These are phyloP conservation scores for Platyscapa corneri DNA, from an alignment of 1,140 invertebrate species.

Conservation along the genomic window DNA sequence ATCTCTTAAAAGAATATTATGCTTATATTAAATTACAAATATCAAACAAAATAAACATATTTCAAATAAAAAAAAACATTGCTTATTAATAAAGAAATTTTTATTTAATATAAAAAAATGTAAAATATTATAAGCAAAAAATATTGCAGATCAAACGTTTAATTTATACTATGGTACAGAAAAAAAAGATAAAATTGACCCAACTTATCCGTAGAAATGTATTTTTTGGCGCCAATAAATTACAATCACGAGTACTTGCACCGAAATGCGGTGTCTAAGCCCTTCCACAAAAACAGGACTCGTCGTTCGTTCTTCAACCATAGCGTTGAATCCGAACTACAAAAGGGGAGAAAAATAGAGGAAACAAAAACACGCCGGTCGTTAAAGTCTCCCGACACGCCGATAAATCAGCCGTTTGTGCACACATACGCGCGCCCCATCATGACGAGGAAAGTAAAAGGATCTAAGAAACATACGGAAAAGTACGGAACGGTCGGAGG, in stretches of 20 bases:
- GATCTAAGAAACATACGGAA: constrained; percentile 18
- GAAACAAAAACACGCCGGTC: constrained; percentile 4
- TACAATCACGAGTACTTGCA: too few species aligned
- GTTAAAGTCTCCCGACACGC: constrained; percentile 14
- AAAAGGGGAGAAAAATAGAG: background rate
- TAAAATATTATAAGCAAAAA: too few species aligned
- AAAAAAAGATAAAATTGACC: background rate
- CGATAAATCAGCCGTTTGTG: constrained; percentile 34
- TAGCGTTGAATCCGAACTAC: background rate
- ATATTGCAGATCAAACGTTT: too few species aligned
- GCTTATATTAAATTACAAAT: too few species aligned
- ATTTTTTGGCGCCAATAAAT: background rate
- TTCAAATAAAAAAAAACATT: too few species aligned
- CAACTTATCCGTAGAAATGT: background rate
- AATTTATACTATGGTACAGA: too few species aligned
- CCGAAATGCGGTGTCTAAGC: background rate
- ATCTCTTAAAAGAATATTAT: too few species aligned
- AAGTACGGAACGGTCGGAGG: background rate
- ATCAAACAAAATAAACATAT: too few species aligned
- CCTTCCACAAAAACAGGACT: background rate
- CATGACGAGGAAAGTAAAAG: constrained; percentile 36
- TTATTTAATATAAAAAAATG: too few species aligned
- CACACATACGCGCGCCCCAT: constrained; percentile 1
- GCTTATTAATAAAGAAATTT: too few species aligned
- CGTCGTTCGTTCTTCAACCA: background rate